These are phyloP conservation scores for Auanema sp. DNA, from an alignment of 2,888 invertebrate species.

Conservation along the genomic window DNA sequence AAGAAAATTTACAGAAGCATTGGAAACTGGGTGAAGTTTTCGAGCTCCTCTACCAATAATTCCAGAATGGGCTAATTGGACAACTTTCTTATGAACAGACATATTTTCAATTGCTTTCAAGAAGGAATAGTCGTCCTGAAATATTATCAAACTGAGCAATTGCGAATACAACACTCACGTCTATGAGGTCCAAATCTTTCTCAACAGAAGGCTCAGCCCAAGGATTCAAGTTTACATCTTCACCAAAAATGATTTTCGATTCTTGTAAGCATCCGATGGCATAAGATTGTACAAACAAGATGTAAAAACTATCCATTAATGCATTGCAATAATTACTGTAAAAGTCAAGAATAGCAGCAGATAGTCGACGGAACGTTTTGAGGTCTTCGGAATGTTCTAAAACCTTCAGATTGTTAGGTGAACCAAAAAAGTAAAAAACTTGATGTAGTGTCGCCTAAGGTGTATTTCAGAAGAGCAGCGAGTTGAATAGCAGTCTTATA, in stretches of 20 bases:
- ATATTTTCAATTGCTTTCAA: slow-evolving; percentile 14
- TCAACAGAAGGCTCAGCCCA: slow-evolving; percentile 11
- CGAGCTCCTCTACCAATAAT: slow-evolving; percentile 13
- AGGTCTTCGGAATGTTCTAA: neutral
- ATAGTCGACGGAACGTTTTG: slow-evolving; percentile 10
- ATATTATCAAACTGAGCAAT: neutral
- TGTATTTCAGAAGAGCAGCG: slow-evolving; percentile 24
- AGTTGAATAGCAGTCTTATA: slow-evolving; percentile 21
- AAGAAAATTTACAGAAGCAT: neutral
- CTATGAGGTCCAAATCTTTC: slow-evolving; percentile 10
- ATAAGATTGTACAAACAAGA: slow-evolving; percentile 8
- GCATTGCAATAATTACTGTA: slow-evolving; percentile 6
- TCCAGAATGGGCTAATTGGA: slow-evolving; percentile 17
- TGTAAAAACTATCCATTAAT: neutral
- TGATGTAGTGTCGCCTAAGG: slow-evolving; percentile 18
- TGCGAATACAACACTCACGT: too few relatives aligned
- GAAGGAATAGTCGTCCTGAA: slow-evolving; percentile 18
- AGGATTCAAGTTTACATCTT: slow-evolving; percentile 12
- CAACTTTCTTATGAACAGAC: slow-evolving; percentile 14
- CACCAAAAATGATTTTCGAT: slow-evolving; percentile 12
- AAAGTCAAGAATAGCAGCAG: slow-evolving; percentile 8
- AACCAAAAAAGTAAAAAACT: slow-evolving; percentile 12
- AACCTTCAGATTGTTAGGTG: neutral
- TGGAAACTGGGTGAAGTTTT: neutral
- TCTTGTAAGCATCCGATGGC: neutral